Evolutionary conservation across 2,113 vertebrate genomes (phyloP), one percentile per base, ranked within the genome.

Genomic region (Cyphomyrus discorhynchus): DNA sequence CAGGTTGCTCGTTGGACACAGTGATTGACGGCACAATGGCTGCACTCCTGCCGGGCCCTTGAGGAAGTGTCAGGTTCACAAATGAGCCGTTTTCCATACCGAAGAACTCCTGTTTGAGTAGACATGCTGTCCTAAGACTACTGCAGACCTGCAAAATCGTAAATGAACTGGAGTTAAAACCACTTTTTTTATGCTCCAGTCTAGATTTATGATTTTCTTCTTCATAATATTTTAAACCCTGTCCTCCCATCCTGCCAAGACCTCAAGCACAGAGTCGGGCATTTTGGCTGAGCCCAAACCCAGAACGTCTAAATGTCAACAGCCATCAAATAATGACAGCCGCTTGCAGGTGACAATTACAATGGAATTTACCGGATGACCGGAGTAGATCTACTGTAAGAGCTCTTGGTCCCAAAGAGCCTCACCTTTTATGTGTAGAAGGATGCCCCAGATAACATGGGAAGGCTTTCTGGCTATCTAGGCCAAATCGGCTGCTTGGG

Each of bases 401-500:
- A 53, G n/a, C 50, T 53, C 47, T 24, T 9, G 15, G 39, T 31
- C 15, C 85, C 50, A 8, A 45, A 49, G 53, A 13, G 31, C 47
- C 87, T 85, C 82, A 46, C 56, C 77, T 92, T 91, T 7, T 90
- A 87, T 83, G 77, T 52, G 70, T 84, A 89, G 82, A 58, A 89
- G 87, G 90, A 92, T 93, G 95, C 92, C 94, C 93, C 92, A 95
- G 93, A 94, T 95, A 93, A 93, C 90, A 82, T 58, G 82, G 87
- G 74, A 89, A 91, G 92, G 93, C 91, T 83, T 88, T 86, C 47
- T 53, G 89, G 80, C 92, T 90, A 94, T 94, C 88, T 94, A 94
- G 94, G 94, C 92, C 94, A 93, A 90, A 93, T 92, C 91, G 90
- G n/a, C 85, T 53, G 85, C 49, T 53, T 56, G 85, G 85, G 85